phyloP scores from a whole-genome alignment of 2,888 invertebrate genomes.

The Pristionchus japonicus region DNA sequence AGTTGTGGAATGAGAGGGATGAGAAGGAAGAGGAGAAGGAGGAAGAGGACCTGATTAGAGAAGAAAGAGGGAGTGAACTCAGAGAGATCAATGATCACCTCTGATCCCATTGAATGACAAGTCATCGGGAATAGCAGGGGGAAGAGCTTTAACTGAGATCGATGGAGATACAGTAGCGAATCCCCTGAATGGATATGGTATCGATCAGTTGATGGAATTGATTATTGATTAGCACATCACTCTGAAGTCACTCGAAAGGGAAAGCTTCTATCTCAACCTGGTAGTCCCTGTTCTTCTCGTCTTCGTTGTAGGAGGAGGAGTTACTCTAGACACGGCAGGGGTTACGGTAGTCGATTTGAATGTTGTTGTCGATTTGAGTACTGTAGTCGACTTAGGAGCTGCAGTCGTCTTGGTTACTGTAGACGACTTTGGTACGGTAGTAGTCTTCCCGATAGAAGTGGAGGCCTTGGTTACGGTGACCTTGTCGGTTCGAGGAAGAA shows the following conservation, averaged over 20 bases:
- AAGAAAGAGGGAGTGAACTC: not conserved
- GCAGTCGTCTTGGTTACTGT: not conserved
- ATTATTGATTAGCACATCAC: slow-evolving; percentile 31
- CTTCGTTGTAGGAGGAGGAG: slow-evolving; percentile 2
- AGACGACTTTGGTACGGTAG: slow-evolving; percentile 16
- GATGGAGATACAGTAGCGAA: slow-evolving; percentile 33
- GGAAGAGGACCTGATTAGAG: slow-evolving; percentile 23
- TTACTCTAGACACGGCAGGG: slow-evolving; percentile 7
- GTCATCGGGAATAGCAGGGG: not conserved
- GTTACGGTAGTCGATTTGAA: slow-evolving; percentile 23
- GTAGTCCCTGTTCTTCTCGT: slow-evolving; percentile 27
- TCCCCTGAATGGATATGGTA: slow-evolving; percentile 8
- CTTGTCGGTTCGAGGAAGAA: not conserved
- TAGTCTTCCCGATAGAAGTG: not conserved
- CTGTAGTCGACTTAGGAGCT: slow-evolving; percentile 5
- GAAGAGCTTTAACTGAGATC: slow-evolving; percentile 29
- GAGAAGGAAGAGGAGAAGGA: not conserved
- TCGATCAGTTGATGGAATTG: not conserved
- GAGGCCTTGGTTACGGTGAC: not conserved
- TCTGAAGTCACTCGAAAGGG: slow-evolving; percentile 9
- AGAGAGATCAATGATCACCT: slow-evolving; percentile 31
- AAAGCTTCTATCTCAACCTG: not conserved
- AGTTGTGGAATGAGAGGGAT: slow-evolving; percentile 10
- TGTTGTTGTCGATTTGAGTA: not conserved
- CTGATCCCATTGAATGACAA: slow-evolving; percentile 28